Percentiles rank a stretch among this genome's conserved stretches.
Conservation (phyloP, 2,797 vertebrate species). For the Esox lucius region DNA sequence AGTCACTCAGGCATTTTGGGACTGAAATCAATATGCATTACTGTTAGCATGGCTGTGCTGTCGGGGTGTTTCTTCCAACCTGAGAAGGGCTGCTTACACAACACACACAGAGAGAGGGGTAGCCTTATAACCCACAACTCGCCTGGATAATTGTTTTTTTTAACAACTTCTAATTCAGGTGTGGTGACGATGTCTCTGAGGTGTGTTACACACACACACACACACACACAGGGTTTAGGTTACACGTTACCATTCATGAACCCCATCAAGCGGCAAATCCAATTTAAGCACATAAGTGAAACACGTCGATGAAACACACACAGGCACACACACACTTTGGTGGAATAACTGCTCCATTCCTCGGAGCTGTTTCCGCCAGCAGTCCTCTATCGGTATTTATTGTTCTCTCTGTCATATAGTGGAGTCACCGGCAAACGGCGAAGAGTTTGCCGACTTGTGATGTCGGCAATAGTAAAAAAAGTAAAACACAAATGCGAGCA, state of each 20-base stretch:
- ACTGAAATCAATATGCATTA: constrained; percentile 73
- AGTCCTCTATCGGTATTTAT: not conserved
- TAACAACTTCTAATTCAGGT: constrained; percentile 23
- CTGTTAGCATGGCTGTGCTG: constrained; percentile 43
- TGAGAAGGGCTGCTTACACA: constrained; percentile 35
- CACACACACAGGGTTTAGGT: not conserved
- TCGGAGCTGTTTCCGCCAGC: not conserved
- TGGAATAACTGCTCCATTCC: not conserved
- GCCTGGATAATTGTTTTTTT: constrained; percentile 27
- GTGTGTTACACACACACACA: not conserved
- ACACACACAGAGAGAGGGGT: not conserved
- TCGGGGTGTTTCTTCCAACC: no score
- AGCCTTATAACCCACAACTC: constrained; percentile 29
- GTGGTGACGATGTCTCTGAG: not conserved
- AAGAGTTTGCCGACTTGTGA: no score
- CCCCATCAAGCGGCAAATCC: no score
- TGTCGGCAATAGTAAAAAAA: not conserved
- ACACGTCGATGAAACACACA: constrained; percentile 8
- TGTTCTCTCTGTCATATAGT: not conserved
- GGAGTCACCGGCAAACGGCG: no score
- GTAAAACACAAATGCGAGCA: not conserved
- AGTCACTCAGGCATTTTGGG: constrained; percentile 64
- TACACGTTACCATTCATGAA: not conserved
- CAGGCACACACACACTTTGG: not conserved
- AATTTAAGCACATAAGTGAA: no score